A percentile compares a stretch with the other conserved stretches of the same genome.
phyloP scores from a whole-genome alignment of 2,888 invertebrate species.

The Diachrysia chrysitis region DNA sequence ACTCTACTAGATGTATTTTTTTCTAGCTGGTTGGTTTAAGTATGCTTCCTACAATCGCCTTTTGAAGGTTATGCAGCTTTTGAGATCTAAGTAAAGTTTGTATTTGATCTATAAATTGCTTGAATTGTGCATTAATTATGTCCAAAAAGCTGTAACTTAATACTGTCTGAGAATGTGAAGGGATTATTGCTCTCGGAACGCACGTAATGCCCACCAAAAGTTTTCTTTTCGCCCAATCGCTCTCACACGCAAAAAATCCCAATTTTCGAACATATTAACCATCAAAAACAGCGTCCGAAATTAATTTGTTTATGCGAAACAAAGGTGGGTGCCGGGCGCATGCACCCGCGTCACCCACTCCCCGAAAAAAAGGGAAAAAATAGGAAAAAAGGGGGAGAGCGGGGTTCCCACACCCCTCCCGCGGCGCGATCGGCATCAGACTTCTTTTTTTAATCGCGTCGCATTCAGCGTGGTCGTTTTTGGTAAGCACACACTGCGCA shows the following conservation, averaged over 20 bases:
- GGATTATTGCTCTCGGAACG: not conserved
- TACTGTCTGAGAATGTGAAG: not conserved
- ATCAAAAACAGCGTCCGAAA: slow-evolving; percentile 88
- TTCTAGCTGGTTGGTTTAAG: not conserved
- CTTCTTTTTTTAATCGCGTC: slow-evolving; percentile 90
- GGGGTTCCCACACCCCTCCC: slow-evolving; percentile 77
- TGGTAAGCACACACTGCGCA: slow-evolving; percentile 89
- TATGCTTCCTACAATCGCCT: not conserved
- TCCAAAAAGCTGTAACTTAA: not conserved
- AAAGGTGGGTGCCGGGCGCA: slow-evolving; percentile 88
- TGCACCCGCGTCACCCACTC: slow-evolving; percentile 87
- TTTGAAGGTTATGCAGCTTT: not conserved
- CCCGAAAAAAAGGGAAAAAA: slow-evolving; percentile 85
- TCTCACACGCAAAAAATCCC: slow-evolving; percentile 65
- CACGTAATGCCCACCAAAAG: slow-evolving; percentile 39
- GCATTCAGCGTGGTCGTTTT: slow-evolving; percentile 87
- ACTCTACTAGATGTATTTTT: slow-evolving; percentile 3
- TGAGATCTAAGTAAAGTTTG: not conserved
- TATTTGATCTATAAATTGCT: not conserved
- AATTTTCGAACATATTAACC: slow-evolving; percentile 86
- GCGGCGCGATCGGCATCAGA: slow-evolving; percentile 88
- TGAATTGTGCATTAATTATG: not conserved
- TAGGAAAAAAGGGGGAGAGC: slow-evolving; percentile 77
- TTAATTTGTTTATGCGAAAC: slow-evolving; percentile 90
- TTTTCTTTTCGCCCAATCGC: slow-evolving; percentile 60